Base-by-base conservation (phyloP, 1,140 invertebrate genomes). In the Heliconius eleuchia region DNA sequence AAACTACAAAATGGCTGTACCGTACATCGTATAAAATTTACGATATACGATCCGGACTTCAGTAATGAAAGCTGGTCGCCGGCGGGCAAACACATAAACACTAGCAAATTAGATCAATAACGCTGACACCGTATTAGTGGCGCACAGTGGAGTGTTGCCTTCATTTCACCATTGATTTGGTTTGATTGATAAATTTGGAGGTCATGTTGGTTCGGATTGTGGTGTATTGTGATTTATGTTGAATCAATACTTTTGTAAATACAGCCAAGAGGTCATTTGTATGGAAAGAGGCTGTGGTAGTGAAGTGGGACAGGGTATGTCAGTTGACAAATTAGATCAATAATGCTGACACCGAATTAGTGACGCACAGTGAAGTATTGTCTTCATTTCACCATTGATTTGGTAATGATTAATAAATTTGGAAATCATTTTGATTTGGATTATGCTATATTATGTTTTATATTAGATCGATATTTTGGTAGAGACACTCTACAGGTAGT, bases 21-120 rank as follows among this genome's bases (percentile, higher is more conserved):
- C 34, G 71, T 46, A 50, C 66, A 27, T 66, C 74, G 57, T 66
- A 42, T 52, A 42, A 16, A 76, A 72, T 79, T 79, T 79, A 79
- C 78, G 78, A 75, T 42, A 75, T 78, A 55, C 77, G 78, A 46
- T 1, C 27, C 60, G 60, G 60, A 66, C 60, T 72, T 57, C 73
- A 42, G 78, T 79, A 79, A 79, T 79, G 78, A 79, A 75, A 75
- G 34, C 78, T 57, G 71, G 79, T 42, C 79, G 74, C 74, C 74
- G 79, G 71, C 79, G 74, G 70, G 74, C 57, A 80, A 80, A 76
- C 79, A 70, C 66, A 71, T 79, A 80, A 80, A 76, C 79, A 71
- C 34, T 42, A 74, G n/a, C 72, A 55, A 76, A 80, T 80, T 80
- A 76, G 75, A 73, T 50, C 75, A 76, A 80, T 80, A 80, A 80